Conservation (phyloP, 2,888 invertebrate species). For the Drosophila pseudotakahashii region DNA sequence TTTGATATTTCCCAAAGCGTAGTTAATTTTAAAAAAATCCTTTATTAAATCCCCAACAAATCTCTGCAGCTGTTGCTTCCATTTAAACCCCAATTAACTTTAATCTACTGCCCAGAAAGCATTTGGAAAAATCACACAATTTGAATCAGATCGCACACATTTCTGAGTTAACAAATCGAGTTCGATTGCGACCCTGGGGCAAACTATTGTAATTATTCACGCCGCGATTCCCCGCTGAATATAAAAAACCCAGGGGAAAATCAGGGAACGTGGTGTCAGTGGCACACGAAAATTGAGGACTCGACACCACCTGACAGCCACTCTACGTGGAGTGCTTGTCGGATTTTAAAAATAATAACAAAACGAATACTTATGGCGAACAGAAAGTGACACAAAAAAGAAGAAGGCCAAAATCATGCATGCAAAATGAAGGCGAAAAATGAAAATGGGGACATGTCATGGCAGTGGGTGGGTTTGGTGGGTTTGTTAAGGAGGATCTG, state of each 20-base stretch:
- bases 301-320: conserved; percentile 78
- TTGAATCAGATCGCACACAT: conserved; percentile 24
- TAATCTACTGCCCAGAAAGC: too few relatives aligned
- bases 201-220: conserved; percentile 33
- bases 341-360: conserved; percentile 65
- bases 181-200: conserved; percentile 11
- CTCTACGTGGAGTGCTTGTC: conserved; percentile 73
- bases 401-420: conserved; percentile 55
- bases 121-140: conserved; percentile 12
- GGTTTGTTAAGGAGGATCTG: not conserved
- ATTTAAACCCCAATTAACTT: too few relatives aligned
- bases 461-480: conserved; percentile 5
- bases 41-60: too few relatives aligned
- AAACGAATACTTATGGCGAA: conserved; percentile 24
- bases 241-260: conserved; percentile 1
- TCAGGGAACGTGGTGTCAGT: conserved; percentile 51
- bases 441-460: conserved; percentile 37
- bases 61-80: too few relatives aligned
- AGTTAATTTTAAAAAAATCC: not conserved
- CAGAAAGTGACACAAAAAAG: conserved; percentile 47
- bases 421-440: conserved; percentile 66
- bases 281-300: conserved; percentile 54
- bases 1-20: too few relatives aligned
- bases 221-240: conserved; percentile 5
- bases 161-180: conserved; percentile 31